Evolutionary conservation across 2,113 vertebrate species (phyloP), one percentile per base, ranked within the genome.

Genomic region (Prietella phreatophila): DNA sequence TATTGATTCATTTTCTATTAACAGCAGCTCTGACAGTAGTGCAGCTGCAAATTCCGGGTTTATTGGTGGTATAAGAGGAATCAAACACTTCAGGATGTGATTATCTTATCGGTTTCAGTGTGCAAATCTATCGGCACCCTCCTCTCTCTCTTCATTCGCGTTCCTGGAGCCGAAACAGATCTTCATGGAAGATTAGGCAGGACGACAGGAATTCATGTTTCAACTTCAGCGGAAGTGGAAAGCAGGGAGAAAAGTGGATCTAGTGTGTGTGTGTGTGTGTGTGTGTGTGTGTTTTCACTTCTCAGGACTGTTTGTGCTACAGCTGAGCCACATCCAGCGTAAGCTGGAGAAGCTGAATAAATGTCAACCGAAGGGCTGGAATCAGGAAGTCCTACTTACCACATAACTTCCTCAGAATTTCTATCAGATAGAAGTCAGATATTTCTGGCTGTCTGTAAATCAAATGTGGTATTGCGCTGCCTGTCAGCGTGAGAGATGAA

Each of bases 331-430:
- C 47, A 79, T 79, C 76, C 76, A 53, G 3, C 4, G 10, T 27
- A 2, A 1, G 42, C 39, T 27, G 73, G 11, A 1, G 73, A 76
- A 25, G 73, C 30, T 7, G 47, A 13, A n/a, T 15, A 79, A 58
- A 22, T 10, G 78, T 33, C 30, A 36, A 17, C 30, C n/a, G 1
- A 1, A 33, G 7, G 53, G 17, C 53, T 36, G 25, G 1, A 58
- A 22, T 58, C 53, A 81, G 78, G 78, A 81, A 56, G 53, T 81
- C 53, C 0, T 56, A 4, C 15, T 56, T n/a, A 47, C 27, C 50
- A n/a, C 53, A 58, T 56, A n/a, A 58, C 53, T 78, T 78, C 75
- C 25, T 30, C 76, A 79, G 50, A 79, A 79, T 79, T 55, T 53
- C 76, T 8, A 0, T 55, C 50, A 8, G 19, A 79, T 30, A 56